Evolutionary conservation across 35 echinoderm and acorn worm species (phyloP).

Genomic region (Ptychodera flava): DNA sequence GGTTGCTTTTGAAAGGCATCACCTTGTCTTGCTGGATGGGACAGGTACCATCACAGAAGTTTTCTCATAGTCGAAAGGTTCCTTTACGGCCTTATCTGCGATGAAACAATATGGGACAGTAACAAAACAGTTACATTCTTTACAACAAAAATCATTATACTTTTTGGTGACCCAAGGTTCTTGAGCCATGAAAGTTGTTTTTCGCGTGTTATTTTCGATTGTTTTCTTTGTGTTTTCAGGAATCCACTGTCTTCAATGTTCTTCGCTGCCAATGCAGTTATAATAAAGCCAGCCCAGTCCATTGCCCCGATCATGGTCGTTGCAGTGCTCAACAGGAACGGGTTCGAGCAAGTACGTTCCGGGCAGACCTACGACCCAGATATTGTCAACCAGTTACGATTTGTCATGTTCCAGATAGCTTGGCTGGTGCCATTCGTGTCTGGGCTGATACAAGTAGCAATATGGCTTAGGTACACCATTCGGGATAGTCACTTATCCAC

Average conservation of each 20-base stretch:
- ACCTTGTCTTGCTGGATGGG: no score
- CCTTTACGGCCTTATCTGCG: no score
- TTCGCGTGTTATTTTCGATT: no score
- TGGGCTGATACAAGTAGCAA: conserved; percentile 44
- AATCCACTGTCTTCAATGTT: conserved; percentile 84
- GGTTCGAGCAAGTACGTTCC: conserved; percentile 43
- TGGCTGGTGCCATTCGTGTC: conserved; percentile 64
- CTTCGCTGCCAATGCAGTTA: conserved; percentile 97
- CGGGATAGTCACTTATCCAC: conserved; percentile 42
- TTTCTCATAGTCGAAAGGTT: no score
- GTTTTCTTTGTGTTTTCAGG: conserved; percentile 19
- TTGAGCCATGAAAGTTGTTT: no score
- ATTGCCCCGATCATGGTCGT: conserved; percentile 80
- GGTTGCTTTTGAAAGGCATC: no score
- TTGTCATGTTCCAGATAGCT: conserved; percentile 63
- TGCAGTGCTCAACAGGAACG: conserved; percentile 51
- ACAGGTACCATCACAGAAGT: no score
- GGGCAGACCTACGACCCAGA: neutral
- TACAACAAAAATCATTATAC: no score
- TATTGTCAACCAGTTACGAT: conserved; percentile 8
- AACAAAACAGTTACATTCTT: no score
- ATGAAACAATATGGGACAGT: no score
- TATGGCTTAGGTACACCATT: conserved; percentile 61
- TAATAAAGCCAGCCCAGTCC: conserved; percentile 85
- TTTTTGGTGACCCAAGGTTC: no score